Base-by-base conservation (phyloP, 1,140 invertebrate genomes). In the Bombus turneri region DNA sequence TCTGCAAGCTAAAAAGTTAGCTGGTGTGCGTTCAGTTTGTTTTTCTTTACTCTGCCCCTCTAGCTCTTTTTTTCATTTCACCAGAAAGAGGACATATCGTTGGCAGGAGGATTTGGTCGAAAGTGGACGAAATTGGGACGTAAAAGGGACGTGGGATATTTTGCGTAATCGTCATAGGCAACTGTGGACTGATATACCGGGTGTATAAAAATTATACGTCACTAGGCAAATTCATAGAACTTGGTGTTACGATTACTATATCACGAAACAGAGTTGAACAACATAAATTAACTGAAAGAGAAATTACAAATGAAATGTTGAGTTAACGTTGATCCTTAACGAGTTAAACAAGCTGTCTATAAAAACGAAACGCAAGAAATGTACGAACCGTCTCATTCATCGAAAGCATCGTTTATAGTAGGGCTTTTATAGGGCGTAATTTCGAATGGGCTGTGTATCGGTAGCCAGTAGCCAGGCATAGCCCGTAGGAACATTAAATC, bases 401-500 rank as follows among this genome's bases (percentile, higher is more conserved):
- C 75, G 69, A 47, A 85, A 81, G 28, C 28, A 18, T 37, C 10
- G 69, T 41, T 59, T 53, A 81, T 73, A 72, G 47, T 66, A 22
- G 22, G 53, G n/a, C 37, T 41, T 86, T 86, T 83, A 86, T 66
- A 79, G 75, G 59, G 66, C 43, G 74, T 77, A 78, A 79, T 83
- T 83, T 87, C 66, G 18, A 78, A 78, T 68, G 69, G 73, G 43
- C 85, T 31, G 53, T 83, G 80, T 87, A 87, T 84, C 81, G 81
- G 43, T 28, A 41, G 12, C 22, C 47, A 53, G 47, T 53, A 53
- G 4, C 28, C 69, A 28, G 6, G 76, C 68, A 53, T 81, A 85
- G 72, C 82, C 81, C n/a, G 79, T 62, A 74, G 77, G 79, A 83
- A 87, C 73, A 74, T 91, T 82, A 91, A 91, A 91, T 87, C 59